A percentile compares a stretch with the other conserved stretches of the same genome.
phyloP scores from a whole-genome alignment of 2,113 vertebrate species.

The Myiozetetes cayanensis region DNA sequence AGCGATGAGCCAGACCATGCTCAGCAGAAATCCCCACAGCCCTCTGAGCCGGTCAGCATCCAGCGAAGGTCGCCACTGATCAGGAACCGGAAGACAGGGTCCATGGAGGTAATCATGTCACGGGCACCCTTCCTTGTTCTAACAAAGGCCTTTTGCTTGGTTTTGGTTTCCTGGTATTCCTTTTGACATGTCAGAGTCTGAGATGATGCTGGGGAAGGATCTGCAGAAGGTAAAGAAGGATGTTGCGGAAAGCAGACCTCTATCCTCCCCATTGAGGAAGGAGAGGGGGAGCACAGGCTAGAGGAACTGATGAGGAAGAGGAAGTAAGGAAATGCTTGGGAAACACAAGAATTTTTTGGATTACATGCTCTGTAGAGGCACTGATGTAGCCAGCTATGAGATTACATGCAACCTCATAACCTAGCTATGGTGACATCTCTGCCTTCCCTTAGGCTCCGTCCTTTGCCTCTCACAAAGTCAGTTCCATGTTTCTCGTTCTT shows the following conservation, averaged over 20 bases:
- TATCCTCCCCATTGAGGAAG: neutral
- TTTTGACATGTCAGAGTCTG: neutral
- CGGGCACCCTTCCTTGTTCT: neutral
- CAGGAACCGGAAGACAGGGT: constrained; percentile 91
- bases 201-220: neutral
- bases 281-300: neutral
- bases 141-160: neutral
- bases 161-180: neutral
- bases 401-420: neutral
- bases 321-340: neutral
- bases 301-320: neutral
- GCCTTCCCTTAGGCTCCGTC: neutral
- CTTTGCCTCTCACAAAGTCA: neutral
- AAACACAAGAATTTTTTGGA: neutral
- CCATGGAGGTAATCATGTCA: constrained; percentile 88
- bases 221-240: neutral
- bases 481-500: neutral
- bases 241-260: neutral
- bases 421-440: neutral
- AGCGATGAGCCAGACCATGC: constrained; percentile 79
- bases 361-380: neutral
- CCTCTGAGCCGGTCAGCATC: constrained; percentile 77
- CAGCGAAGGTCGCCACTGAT: constrained; percentile 88
- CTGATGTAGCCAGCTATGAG: neutral
- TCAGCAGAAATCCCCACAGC: constrained; percentile 73